Base-by-base conservation (phyloP, 2,888 invertebrate genomes). In the Scaptomyza tumidula region DNA sequence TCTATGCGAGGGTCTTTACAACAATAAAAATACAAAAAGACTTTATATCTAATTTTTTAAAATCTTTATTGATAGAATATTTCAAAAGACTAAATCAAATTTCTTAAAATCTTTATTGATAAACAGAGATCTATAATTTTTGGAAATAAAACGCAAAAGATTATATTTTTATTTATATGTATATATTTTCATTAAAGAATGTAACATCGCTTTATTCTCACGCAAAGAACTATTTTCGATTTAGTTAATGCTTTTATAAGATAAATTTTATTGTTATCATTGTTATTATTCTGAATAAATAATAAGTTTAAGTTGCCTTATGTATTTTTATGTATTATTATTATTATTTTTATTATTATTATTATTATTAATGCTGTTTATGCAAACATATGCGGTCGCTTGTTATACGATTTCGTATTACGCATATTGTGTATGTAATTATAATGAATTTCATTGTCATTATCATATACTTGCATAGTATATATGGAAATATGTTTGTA, bases 131-230 rank as follows among this genome's bases (percentile, higher is more conserved):
- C 6, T 13, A 13, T 4, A 4, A 1, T n/a, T 37, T 6, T 2
- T 39, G 7, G 9, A 19, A 69, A 62, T 62, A 43, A 71, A 76
- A 76, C 54, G 43, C 61, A 33, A 27, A 16, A n/a, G 10, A 31
- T 37, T 54, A 52, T 74, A 48, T 66, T 75, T 41, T 79, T 88
- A 82, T 87, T 90, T 82, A 90, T 90, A 85, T 82, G 82, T 90
- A 89, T 91, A 90, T 91, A 89, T 91, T 90, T 90, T 91, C 85
- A 90, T 91, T 91, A 91, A 91, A 91, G 91, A 91, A 91, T 91
- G 89, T 91, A 91, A 91, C 91, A 91, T 91, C 91, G 90, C 91
- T 91, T 91, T 90, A 90, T 90, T 91, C 90, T 91, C 90, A 91
- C 91, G 92, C 92, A 92, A 92, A 92, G 92, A 92, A 92, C 92